Conservation (phyloP, 2,113 vertebrate genomes). For the Passer montanus region DNA sequence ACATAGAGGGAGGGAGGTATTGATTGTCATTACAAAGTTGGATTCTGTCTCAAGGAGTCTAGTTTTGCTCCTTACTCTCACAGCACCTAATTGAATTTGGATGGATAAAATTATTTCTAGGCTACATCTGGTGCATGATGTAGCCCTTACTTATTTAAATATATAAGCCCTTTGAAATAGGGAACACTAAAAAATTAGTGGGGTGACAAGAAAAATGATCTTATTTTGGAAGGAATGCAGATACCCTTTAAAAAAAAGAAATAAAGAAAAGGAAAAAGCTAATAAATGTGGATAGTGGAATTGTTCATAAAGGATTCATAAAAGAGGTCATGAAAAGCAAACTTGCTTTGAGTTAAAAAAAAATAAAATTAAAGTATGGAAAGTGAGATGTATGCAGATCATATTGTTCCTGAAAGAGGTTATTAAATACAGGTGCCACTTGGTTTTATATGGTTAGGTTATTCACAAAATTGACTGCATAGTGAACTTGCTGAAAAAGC, state of each 20-base stretch:
- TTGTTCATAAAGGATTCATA: neutral
- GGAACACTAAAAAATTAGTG: neutral
- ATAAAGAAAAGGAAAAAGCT: neutral
- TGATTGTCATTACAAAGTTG: neutral
- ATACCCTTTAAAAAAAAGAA: neutral
- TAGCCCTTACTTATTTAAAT: neutral
- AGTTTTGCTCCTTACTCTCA: neutral
- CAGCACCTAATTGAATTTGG: neutral
- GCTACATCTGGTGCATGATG: neutral
- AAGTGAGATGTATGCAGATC: neutral
- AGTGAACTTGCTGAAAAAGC: neutral
- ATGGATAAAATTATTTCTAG: neutral
- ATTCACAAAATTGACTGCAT: neutral
- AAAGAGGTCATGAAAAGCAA: neutral
- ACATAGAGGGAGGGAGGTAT: neutral
- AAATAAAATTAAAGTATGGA: neutral
- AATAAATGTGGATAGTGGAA: neutral
- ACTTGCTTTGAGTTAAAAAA: neutral
- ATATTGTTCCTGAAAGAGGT: neutral
- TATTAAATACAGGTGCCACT: neutral
- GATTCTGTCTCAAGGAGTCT: neutral
- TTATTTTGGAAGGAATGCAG: neutral
- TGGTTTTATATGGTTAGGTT: neutral
- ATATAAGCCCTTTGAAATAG: neutral
- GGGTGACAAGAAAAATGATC: neutral